A percentile compares a stretch with the other conserved stretches of the same genome.
phyloP scores from a whole-genome alignment of 1,140 invertebrate species.

The Drosophila cardini region DNA sequence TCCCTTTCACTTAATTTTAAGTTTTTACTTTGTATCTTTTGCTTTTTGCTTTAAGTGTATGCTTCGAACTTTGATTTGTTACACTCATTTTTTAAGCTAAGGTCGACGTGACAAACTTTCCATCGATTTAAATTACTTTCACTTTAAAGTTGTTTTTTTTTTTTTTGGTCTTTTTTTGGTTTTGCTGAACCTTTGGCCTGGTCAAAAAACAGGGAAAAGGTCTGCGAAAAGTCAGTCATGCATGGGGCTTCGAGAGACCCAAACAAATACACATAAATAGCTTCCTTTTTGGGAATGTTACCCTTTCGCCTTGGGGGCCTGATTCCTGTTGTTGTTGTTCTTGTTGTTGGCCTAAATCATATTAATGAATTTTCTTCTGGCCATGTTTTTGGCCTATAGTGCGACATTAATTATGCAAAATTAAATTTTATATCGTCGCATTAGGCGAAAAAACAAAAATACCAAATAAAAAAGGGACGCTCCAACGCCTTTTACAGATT shows the following conservation, averaged over 20 bases:
- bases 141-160: neutral
- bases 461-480: conserved; percentile 28
- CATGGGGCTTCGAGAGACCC: conserved; percentile 35
- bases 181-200: neutral
- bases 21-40: neutral
- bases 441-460: conserved; percentile 53
- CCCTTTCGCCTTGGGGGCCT: conserved; percentile 26
- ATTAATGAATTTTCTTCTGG: conserved; percentile 79
- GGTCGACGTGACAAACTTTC: conserved; percentile 6
- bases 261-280: conserved; percentile 50
- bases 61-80: conserved; percentile 19
- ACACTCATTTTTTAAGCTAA: neutral
- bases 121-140: conserved; percentile 17
- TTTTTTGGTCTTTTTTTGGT: neutral
- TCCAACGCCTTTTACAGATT: conserved; percentile 21
- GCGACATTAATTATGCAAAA: conserved; percentile 79
- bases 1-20: neutral
- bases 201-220: conserved; percentile 27
- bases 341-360: conserved; percentile 63
- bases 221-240: conserved; percentile 45
- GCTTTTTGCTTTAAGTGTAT: neutral
- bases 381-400: conserved; percentile 59
- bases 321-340: conserved; percentile 37
- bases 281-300: conserved; percentile 20
- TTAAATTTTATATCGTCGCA: conserved; percentile 81